Evolutionary conservation across 1,140 invertebrate genomes (phyloP).

Genomic region (Cherax destructor): DNA sequence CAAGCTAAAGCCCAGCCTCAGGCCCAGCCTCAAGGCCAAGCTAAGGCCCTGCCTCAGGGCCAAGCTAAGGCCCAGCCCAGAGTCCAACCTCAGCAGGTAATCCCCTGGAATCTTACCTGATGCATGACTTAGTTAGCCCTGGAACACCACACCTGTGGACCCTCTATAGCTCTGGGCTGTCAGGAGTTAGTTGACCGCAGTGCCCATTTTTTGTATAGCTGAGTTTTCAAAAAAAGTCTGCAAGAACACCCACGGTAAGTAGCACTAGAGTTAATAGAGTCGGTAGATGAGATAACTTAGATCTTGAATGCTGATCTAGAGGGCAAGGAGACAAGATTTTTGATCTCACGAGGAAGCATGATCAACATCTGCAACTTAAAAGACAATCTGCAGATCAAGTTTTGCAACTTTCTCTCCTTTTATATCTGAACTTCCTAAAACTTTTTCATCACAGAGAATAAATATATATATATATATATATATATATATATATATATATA

Average conservation of each 20-base stretch:
- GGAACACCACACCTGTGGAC: not conserved
- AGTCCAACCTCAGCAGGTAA: constrained; percentile 28
- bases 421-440: not conserved
- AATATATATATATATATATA: no score
- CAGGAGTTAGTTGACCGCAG: not conserved
- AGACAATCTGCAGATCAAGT: not conserved
- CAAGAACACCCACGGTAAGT: not conserved
- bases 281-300: not conserved
- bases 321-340: not conserved
- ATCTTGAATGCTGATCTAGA: constrained; percentile 7
- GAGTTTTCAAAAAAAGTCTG: not conserved
- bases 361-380: not conserved
- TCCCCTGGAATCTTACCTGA: not conserved
- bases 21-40: not conserved
- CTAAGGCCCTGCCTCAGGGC: constrained; percentile 14
- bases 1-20: not conserved
- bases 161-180: not conserved
- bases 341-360: not conserved
- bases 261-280: not conserved
- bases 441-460: no score
- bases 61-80: constrained; percentile 25
- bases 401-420: not conserved
- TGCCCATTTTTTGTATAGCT: not conserved
- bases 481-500: no score
- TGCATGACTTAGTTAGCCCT: constrained; percentile 23